Conservation (phyloP, 1,140 invertebrate genomes). For the Xylocopa sonorina region DNA sequence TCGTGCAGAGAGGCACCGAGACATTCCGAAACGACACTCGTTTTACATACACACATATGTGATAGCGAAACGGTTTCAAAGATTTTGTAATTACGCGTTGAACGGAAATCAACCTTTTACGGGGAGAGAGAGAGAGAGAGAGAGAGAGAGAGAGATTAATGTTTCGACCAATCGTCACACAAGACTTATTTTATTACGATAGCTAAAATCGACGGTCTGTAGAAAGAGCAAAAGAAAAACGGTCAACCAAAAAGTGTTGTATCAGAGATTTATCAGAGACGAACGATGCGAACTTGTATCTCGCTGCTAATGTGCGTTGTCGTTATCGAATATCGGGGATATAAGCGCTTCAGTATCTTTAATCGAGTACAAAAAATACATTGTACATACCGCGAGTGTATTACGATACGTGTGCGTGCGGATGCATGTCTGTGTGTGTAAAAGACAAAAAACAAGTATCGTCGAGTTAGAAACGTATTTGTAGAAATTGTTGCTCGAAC, state of each 20-base stretch:
- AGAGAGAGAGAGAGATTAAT: not conserved
- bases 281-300: not conserved
- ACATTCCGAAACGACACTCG: slow-evolving; percentile 3
- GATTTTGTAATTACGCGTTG: slow-evolving; percentile 4
- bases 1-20: too few species aligned
- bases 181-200: slow-evolving; percentile 25
- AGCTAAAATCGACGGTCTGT: not conserved
- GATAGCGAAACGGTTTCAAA: not conserved
- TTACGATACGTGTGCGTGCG: not conserved
- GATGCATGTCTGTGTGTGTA: too few species aligned
- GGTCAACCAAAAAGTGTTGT: too few species aligned
- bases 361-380: slow-evolving; percentile 72
- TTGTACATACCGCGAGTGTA: slow-evolving; percentile 53
- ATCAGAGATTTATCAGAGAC: too few species aligned
- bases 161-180: not conserved
- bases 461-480: not conserved
- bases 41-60: not conserved
- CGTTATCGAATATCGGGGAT: slow-evolving; percentile 12
- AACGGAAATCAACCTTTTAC: slow-evolving; percentile 24
- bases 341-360: slow-evolving; percentile 69
- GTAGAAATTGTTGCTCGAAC: not conserved
- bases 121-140: not conserved
- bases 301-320: not conserved
- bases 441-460: not conserved
- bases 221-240: not conserved